A percentile compares a stretch with the other conserved stretches of the same genome.
Evolutionary conservation across 2,797 vertebrate species (phyloP).

Genomic region (Hafferia zeledoni): DNA sequence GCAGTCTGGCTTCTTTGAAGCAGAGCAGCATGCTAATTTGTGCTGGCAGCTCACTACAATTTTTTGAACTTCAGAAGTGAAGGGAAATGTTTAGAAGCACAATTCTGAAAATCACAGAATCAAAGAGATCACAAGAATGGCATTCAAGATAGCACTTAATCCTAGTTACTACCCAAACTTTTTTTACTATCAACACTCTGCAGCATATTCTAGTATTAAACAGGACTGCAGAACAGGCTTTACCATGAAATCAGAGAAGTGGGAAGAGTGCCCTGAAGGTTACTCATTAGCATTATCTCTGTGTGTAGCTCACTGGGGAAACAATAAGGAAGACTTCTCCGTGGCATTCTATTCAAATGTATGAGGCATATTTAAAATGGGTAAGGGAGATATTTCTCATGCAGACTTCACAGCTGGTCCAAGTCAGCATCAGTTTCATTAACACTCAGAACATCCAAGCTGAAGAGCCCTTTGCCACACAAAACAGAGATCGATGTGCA

Average conservation of each 20-base stretch:
- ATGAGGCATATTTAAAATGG: neutral
- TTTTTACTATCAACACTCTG: neutral
- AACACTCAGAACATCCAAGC: neutral
- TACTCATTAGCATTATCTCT: constrained; percentile 45
- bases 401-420: neutral
- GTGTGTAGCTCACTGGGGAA: neutral
- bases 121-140: neutral
- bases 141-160: neutral
- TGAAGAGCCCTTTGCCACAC: neutral
- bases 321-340: neutral
- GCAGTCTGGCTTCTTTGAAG: constrained; percentile 17
- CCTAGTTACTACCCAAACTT: neutral
- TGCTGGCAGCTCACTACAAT: neutral
- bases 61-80: neutral
- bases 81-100: neutral
- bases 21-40: neutral
- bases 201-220: neutral
- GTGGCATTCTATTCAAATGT: constrained; percentile 1
- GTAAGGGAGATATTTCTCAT: neutral
- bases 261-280: constrained; percentile 16
- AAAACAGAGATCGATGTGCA: neutral
- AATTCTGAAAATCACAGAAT: neutral
- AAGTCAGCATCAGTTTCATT: neutral
- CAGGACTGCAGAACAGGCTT: constrained; percentile 40
- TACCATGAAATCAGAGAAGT: constrained; percentile 16